phyloP scores from a whole-genome alignment of 2,888 invertebrate genomes.

The Parochlus steinenii region DNA sequence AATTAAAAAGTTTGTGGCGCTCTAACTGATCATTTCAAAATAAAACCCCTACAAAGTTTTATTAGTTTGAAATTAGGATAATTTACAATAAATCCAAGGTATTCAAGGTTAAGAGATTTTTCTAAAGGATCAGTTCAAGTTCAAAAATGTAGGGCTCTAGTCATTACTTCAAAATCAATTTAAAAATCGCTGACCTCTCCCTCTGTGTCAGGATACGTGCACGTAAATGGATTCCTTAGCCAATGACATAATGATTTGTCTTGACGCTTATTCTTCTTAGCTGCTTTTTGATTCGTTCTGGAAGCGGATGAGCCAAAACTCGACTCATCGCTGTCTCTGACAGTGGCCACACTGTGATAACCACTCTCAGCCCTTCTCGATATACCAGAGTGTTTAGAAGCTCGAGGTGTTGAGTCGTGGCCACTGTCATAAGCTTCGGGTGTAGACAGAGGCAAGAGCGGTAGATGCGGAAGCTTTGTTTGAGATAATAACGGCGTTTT shows the following conservation, averaged over 20 bases:
- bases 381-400: slow-evolving; percentile 65
- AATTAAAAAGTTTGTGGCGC: background rate
- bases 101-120: background rate
- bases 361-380: slow-evolving; percentile 75
- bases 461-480: slow-evolving; percentile 21
- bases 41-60: no score
- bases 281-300: slow-evolving; percentile 19
- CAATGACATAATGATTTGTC: slow-evolving; percentile 59
- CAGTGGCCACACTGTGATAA: slow-evolving; percentile 69
- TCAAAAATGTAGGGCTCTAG: background rate
- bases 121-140: background rate
- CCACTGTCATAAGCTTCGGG: slow-evolving; percentile 70
- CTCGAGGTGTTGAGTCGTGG: slow-evolving; percentile 66
- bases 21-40: no score
- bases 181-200: slow-evolving; percentile 49
- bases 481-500: slow-evolving; percentile 16
- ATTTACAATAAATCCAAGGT: background rate
- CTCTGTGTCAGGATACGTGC: slow-evolving; percentile 57
- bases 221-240: slow-evolving; percentile 58
- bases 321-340: slow-evolving; percentile 71
- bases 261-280: slow-evolving; percentile 50
- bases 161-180: slow-evolving; percentile 14
- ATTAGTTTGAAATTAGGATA: no score
- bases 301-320: slow-evolving; percentile 50
- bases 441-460: slow-evolving; percentile 26